Evolutionary conservation across 2,797 vertebrate genomes (phyloP), one percentile per base, ranked within the genome.

Genomic region (Tapera naevia): DNA sequence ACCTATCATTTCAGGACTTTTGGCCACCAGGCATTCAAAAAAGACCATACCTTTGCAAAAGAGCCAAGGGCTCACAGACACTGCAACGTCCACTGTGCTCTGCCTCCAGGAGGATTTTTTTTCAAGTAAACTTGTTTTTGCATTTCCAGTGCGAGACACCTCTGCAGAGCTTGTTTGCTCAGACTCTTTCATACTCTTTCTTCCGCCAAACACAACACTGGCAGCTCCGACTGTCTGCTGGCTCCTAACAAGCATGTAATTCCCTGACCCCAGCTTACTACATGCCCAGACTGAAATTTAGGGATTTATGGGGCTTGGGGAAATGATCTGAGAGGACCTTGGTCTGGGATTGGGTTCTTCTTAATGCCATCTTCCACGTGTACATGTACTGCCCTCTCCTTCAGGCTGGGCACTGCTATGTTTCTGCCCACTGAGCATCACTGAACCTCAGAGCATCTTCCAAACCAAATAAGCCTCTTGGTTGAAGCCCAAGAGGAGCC

Each of bases 141-240:
- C 58, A 50, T 85, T 80, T 92, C 91, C 12, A 14, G 78, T 2
- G 7, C 3, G 57, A 93, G 92, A 84, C 89, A 48, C 86, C 64
- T 88, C 74, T 72, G 89, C 88, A 65, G 37, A 86, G 41, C 37
- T 89, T 97, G 88, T 97, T 97, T 97, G 89, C 95, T 94, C 86
- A 95, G 92, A 88, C 66, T 80, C 69, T 86, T 93, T 94, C 25
- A 0, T 61, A 57, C 78, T 89, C 70, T 75, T 85, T 95, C 88
- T 87, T 83, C 73, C 91, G 96, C 95, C 97, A 97, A 96, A 72
- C 72, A 95, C 82, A 96, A 96, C 96, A 97, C 90, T 72, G 80
- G 80, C 89, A 96, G 84, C 79, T 91, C 82, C 27, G 57, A 2
- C 88, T 83, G 91, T 93, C 96, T 95, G 88, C 94, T 97, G 93